These are phyloP conservation scores for Clostera curtula DNA, from an alignment of 2,888 invertebrate genomes.

Conservation along the genomic window DNA sequence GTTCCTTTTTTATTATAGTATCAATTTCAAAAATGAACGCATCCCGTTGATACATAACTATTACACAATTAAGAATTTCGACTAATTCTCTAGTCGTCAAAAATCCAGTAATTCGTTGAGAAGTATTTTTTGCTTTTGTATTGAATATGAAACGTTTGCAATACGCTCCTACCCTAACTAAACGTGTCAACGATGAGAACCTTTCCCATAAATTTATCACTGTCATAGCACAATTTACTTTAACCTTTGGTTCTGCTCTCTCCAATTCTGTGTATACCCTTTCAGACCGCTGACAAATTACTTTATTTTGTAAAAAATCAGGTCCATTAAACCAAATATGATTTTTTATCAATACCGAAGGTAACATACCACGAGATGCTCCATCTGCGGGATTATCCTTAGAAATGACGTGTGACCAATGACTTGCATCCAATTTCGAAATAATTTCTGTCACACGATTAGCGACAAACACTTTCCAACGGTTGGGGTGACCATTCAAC, in stretches of 20 bases:
- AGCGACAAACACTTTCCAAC: slow-evolving; percentile 3
- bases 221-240: no score
- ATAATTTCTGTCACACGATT: slow-evolving; percentile 3
- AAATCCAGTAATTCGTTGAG: no score
- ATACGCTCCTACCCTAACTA: slow-evolving; percentile 3
- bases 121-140: no score
- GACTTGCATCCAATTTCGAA: not conserved
- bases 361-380: slow-evolving; percentile 1
- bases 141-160: no score
- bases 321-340: not conserved
- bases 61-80: no score
- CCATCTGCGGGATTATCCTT: slow-evolving; percentile 2
- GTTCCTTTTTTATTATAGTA: no score
- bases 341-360: not conserved
- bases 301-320: not conserved
- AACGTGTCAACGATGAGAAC: slow-evolving; percentile 1
- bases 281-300: not conserved
- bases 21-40: no score
- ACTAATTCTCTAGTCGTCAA: no score
- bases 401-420: not conserved
- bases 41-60: no score
- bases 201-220: no score
- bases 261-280: no score
- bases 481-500: slow-evolving; percentile 1
- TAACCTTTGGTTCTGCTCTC: no score